Conservation (phyloP, 2,113 vertebrate species). For the Tonatia bakeri region DNA sequence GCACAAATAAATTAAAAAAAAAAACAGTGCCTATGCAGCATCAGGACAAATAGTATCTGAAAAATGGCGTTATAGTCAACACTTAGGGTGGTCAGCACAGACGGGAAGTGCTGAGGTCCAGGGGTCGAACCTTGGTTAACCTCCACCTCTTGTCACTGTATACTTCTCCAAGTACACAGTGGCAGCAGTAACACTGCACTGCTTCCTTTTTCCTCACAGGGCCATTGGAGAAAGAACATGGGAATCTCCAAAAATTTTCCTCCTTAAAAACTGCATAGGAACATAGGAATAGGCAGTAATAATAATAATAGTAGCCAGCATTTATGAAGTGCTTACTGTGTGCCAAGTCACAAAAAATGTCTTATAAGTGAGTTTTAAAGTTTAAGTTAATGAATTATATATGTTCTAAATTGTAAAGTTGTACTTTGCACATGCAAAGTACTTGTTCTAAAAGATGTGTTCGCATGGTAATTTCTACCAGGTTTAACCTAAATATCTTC, state of each 20-base stretch:
- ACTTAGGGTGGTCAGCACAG: neutral
- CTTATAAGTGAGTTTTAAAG: neutral
- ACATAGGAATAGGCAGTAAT: neutral
- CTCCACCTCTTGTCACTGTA: neutral
- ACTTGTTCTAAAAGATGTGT: neutral
- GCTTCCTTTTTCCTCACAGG: neutral
- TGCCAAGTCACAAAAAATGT: conserved; percentile 31
- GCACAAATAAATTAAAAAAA: neutral
- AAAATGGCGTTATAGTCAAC: neutral
- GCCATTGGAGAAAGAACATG: neutral
- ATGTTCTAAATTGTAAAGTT: conserved; percentile 26
- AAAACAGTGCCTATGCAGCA: neutral
- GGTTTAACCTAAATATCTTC: neutral
- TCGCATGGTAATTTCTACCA: neutral
- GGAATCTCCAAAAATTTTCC: neutral
- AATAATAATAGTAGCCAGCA: neutral
- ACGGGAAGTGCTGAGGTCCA: neutral
- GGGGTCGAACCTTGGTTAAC: neutral
- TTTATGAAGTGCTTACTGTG: neutral
- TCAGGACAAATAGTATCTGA: neutral
- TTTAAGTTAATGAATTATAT: conserved; percentile 11
- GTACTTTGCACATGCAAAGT: neutral
- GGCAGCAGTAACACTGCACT: neutral
- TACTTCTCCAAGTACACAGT: neutral
- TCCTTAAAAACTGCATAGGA: neutral